Conservation (phyloP, 2,113 vertebrate genomes). For the Chascanopsetta lugubris region DNA sequence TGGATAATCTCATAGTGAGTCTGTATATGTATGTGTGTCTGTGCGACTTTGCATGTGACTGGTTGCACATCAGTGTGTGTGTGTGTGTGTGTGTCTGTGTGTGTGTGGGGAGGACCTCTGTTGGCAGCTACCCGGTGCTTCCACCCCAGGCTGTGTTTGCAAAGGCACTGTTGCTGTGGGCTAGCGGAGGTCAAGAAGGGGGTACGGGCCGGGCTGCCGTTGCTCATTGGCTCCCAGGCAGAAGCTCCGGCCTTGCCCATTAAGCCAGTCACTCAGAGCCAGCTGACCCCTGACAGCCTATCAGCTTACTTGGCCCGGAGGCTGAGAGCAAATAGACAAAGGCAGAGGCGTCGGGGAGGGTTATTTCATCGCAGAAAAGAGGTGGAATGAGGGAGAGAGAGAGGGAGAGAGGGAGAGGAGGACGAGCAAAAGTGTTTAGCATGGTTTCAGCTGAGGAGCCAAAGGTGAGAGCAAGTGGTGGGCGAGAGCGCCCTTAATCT, state of each 20-base stretch:
- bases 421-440: conserved; percentile 70
- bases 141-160: conserved; percentile 72
- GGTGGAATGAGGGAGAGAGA: conserved; percentile 46
- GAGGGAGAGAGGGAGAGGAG: conserved; percentile 43
- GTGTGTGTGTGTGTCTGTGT: conserved; percentile 9
- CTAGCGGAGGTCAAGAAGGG: conserved; percentile 70
- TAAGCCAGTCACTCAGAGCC: conserved; percentile 78
- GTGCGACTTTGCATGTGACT: conserved; percentile 38
- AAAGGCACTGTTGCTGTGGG: conserved; percentile 74
- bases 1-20: conserved; percentile 78
- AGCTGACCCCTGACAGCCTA: conserved; percentile 79
- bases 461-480: conserved; percentile 84
- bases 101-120: conserved; percentile 49
- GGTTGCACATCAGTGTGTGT: conserved; percentile 28
- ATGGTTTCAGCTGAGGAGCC: conserved; percentile 78
- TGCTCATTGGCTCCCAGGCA: conserved; percentile 70
- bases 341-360: conserved; percentile 68
- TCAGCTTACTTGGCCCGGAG: conserved; percentile 74
- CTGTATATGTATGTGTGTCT: conserved; percentile 11
- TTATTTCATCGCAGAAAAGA: conserved; percentile 63
- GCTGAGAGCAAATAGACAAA: conserved; percentile 73
- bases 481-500: conserved; percentile 83
- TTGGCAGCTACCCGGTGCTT: conserved; percentile 68
- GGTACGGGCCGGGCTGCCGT: conserved; percentile 60
- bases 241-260: conserved; percentile 73